phyloP scores from a whole-genome alignment of 2,888 invertebrate genomes.

The Callosobruchus maculatus region DNA sequence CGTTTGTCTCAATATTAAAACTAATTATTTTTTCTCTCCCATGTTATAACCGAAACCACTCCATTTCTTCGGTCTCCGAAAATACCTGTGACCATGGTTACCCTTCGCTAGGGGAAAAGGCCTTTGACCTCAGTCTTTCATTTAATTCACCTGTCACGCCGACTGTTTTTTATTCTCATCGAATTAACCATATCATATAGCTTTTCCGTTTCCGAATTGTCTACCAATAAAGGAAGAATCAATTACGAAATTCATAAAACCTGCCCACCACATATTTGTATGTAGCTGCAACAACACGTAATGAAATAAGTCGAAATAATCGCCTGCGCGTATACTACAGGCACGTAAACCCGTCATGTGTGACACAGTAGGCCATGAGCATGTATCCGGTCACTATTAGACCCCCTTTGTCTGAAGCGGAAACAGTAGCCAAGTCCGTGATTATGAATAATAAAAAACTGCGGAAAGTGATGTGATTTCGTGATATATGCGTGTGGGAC shows the following conservation, averaged over 20 bases:
- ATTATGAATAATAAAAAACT: conserved; percentile 17
- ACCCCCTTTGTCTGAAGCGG: conserved; percentile 21
- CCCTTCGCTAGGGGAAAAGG: not conserved
- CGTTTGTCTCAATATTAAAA: too few relatives aligned
- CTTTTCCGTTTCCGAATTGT: not conserved
- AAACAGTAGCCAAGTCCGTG: conserved; percentile 18
- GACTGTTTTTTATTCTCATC: not conserved
- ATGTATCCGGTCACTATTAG: conserved; percentile 29
- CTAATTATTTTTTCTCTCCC: too few relatives aligned
- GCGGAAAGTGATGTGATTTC: not conserved
- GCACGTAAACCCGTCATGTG: conserved; percentile 16
- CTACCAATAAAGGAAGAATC: not conserved
- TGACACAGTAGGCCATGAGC: conserved; percentile 23
- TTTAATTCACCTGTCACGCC: not conserved
- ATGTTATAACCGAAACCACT: not conserved
- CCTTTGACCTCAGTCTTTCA: not conserved
- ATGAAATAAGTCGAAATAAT: not conserved
- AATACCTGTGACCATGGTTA: not conserved
- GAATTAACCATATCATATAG: not conserved
- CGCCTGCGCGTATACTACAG: not conserved
- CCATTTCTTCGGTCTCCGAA: not conserved
- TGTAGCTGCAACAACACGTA: not conserved
- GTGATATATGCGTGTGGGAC: not conserved
- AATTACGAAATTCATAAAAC: not conserved
- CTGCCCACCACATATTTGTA: not conserved